phyloP scores from a whole-genome alignment of 2,888 invertebrate species.

The Caradrina clavipalpis region DNA sequence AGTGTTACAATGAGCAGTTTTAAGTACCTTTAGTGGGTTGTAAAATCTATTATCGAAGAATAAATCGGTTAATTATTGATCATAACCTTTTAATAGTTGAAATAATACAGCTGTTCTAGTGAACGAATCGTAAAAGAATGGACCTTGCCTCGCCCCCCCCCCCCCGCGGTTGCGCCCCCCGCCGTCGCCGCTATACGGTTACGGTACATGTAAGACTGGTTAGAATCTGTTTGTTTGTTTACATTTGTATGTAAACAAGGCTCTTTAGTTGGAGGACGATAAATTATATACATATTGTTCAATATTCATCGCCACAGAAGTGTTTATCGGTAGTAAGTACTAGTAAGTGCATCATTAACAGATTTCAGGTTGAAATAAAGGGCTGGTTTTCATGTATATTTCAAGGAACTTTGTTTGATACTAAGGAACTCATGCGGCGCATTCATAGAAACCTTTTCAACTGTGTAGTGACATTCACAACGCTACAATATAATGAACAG shows the following conservation, averaged over 20 bases:
- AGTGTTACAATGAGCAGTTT: constrained; percentile 4
- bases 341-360: not conserved
- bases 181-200: constrained; percentile 10
- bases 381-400: constrained; percentile 3
- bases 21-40: not conserved
- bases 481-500: constrained; percentile 26
- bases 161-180: not conserved
- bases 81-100: constrained; percentile 57
- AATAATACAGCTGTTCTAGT: constrained; percentile 54
- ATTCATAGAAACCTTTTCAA: constrained; percentile 16
- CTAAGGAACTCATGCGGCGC: constrained; percentile 14
- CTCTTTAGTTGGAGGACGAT: constrained; percentile 23
- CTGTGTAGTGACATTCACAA: constrained; percentile 2
- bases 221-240: constrained; percentile 57
- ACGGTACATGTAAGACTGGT: constrained; percentile 33
- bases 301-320: constrained; percentile 14
- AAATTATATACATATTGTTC: constrained; percentile 4
- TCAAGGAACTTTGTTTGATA: not conserved
- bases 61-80: constrained; percentile 46
- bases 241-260: constrained; percentile 48
- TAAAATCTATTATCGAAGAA: constrained; percentile 37
- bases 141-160: constrained; percentile 21
- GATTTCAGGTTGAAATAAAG: not conserved
- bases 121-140: constrained; percentile 55
- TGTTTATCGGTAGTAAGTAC: not conserved